Evolutionary conservation across 2,113 vertebrate species (phyloP).

Genomic region (Oncorhynchus nerka): DNA sequence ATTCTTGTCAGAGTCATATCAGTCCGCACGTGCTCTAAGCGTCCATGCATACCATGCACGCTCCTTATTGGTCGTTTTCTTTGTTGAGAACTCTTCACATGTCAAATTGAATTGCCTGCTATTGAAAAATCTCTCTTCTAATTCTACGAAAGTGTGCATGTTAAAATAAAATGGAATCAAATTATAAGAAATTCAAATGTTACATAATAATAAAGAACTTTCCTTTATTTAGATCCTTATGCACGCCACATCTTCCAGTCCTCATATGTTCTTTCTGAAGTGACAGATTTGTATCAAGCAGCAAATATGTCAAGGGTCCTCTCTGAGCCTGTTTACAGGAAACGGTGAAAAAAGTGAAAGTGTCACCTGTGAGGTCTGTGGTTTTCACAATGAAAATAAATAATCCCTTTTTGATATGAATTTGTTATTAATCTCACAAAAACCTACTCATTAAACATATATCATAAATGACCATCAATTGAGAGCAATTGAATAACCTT

Average conservation of each 20-base stretch:
- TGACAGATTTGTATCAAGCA: not conserved
- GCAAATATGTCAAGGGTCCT: conserved; percentile 7
- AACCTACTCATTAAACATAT: not conserved
- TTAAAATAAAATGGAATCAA: too few relatives aligned
- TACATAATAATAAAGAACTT: not conserved
- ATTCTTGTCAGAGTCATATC: not conserved
- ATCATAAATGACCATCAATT: too few relatives aligned
- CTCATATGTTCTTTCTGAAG: not conserved
- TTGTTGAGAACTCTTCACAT: not conserved
- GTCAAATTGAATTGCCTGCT: not conserved
- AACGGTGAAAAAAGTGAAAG: conserved; percentile 12
- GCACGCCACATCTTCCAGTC: not conserved
- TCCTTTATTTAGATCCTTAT: not conserved
- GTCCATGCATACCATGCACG: not conserved
- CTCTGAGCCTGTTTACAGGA: not conserved
- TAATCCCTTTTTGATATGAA: not conserved
- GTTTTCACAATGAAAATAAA: not conserved
- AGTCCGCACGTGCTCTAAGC: not conserved
- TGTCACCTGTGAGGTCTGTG: conserved; percentile 22
- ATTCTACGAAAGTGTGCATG: too few relatives aligned
- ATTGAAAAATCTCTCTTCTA: not conserved
- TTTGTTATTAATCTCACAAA: not conserved
- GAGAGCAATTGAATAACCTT: not conserved
- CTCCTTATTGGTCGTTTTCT: not conserved
- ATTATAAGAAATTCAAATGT: not conserved